These are phyloP conservation scores for Bolborhynchus lineola DNA, from an alignment of 2,113 vertebrate genomes.

Conservation along the genomic window DNA sequence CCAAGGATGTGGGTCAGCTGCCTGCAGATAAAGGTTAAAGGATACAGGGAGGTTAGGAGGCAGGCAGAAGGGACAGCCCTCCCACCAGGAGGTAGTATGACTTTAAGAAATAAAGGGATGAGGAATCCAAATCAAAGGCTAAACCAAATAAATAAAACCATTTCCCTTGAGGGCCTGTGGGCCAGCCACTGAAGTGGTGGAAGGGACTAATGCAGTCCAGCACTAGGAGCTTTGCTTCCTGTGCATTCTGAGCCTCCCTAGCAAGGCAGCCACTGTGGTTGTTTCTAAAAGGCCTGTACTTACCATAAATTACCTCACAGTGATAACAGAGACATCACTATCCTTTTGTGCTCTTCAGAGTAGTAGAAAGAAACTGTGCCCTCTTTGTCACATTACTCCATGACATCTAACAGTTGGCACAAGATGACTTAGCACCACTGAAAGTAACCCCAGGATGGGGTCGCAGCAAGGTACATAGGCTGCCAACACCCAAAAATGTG, in stretches of 20 bases:
- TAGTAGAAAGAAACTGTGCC: not conserved
- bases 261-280: not conserved
- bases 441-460: not conserved
- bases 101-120: conserved; percentile 8
- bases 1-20: not conserved
- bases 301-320: not conserved
- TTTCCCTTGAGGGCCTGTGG: not conserved
- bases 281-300: not conserved
- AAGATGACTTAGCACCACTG: conserved; percentile 8
- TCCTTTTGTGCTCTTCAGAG: not conserved
- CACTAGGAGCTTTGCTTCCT: conserved; percentile 14
- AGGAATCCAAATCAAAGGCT: conserved; percentile 24
- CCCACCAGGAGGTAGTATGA: conserved; percentile 18
- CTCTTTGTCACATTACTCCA: not conserved
- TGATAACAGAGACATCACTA: not conserved
- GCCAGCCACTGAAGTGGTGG: not conserved
- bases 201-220: conserved; percentile 24
- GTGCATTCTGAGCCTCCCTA: not conserved
- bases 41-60: not conserved
- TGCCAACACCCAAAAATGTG: not conserved
- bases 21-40: not conserved
- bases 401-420: not conserved
- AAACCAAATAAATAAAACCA: conserved; percentile 27
- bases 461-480: not conserved
- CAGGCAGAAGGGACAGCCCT: conserved; percentile 2